Evolutionary conservation across 2,888 invertebrate species (phyloP).

Genomic region (Pedicia rivosa): DNA sequence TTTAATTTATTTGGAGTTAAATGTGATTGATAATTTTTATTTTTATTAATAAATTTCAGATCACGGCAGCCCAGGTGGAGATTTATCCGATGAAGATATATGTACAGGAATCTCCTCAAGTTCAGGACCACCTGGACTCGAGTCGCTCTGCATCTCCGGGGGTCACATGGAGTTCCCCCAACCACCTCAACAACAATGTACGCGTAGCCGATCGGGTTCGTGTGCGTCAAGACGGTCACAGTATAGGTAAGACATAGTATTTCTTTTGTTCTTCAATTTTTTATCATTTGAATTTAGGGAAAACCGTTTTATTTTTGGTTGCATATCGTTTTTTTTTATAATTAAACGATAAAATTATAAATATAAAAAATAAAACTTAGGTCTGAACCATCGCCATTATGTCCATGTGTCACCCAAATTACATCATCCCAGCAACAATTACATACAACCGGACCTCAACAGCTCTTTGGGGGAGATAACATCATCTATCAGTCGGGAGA

Average conservation of each 20-base stretch:
- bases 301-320: conserved; percentile 1
- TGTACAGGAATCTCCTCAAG: conserved; percentile 30
- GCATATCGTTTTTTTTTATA: neutral
- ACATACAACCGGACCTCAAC: conserved; percentile 30
- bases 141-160: conserved; percentile 31
- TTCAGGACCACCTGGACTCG: conserved; percentile 31
- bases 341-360: neutral
- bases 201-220: conserved; percentile 31
- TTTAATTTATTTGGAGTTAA: too few relatives aligned
- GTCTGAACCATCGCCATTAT: conserved; percentile 29
- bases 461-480: conserved; percentile 34
- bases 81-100: conserved; percentile 33
- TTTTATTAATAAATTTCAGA: conserved; percentile 15
- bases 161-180: conserved; percentile 29
- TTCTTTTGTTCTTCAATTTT: conserved; percentile 6
- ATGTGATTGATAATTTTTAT: neutral
- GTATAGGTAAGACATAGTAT: conserved; percentile 22
- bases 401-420: conserved; percentile 26
- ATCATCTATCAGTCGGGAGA: conserved; percentile 37
- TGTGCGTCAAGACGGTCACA: conserved; percentile 32
- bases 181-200: conserved; percentile 22
- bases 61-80: conserved; percentile 35
- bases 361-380: conserved; percentile 14
- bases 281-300: conserved; percentile 1
- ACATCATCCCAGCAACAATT: conserved; percentile 19